Evolutionary conservation across 2,888 invertebrate species (phyloP).

Genomic region (Cyclophora albipunctata): DNA sequence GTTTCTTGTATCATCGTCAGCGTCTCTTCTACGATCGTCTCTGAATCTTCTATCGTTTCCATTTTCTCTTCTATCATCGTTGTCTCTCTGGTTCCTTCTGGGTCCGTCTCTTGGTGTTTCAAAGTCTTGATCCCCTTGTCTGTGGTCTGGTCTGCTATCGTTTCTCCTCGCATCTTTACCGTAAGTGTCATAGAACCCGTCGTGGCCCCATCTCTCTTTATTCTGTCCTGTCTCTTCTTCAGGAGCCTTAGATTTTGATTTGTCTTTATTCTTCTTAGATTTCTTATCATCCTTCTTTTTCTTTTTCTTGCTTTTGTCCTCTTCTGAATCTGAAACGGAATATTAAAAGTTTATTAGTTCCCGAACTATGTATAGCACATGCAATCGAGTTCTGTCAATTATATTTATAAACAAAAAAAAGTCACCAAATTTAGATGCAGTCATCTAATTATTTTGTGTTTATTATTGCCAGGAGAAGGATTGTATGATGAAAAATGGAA

Average conservation of each 20-base stretch:
- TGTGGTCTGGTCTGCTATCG: conserved; percentile 31
- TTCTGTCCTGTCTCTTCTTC: conserved; percentile 31
- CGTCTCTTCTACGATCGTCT: conserved; percentile 4
- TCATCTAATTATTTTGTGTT: no score
- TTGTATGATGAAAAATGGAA: no score
- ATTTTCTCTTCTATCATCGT: conserved; percentile 9
- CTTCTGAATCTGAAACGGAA: conserved; percentile 32
- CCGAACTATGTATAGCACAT: no score
- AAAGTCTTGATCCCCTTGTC: conserved; percentile 36
- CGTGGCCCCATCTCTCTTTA: conserved; percentile 52
- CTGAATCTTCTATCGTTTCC: conserved; percentile 10
- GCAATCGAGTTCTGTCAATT: no score
- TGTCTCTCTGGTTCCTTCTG: conserved; percentile 11
- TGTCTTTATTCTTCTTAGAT: conserved; percentile 39
- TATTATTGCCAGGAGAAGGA: no score
- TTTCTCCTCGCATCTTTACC: conserved; percentile 49
- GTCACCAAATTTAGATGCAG: no score
- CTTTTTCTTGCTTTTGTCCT: conserved; percentile 25
- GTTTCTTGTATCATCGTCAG: conserved; percentile 8
- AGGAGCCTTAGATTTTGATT: conserved; percentile 29
- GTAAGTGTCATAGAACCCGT: conserved; percentile 63
- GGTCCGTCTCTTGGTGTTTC: conserved; percentile 26
- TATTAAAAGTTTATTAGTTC: conserved; percentile 1
- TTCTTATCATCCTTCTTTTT: conserved; percentile 38
- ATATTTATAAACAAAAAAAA: no score